These are phyloP conservation scores for Kryphioiulus occultus DNA, from an alignment of 2,888 invertebrate species.

Conservation along the genomic window DNA sequence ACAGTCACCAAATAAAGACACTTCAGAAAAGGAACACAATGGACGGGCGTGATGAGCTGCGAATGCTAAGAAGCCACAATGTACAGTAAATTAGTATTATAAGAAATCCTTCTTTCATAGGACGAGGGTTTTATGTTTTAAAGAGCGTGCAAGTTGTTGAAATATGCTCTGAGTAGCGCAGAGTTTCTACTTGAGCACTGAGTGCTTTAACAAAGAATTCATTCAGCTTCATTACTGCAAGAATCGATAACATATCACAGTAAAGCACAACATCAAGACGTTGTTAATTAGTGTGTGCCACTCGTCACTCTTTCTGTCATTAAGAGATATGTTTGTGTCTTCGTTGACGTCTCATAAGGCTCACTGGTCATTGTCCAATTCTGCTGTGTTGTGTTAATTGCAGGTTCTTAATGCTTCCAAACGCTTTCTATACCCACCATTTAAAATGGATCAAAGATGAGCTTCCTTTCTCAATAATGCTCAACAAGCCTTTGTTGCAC, in stretches of 20 bases:
- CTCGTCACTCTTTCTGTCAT: slow-evolving; percentile 10
- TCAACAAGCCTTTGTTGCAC: background rate
- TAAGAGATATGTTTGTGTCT: background rate
- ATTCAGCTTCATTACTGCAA: slow-evolving; percentile 24
- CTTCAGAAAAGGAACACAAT: background rate
- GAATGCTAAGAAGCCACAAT: background rate
- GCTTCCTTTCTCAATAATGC: background rate
- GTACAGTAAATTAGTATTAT: slow-evolving; percentile 20
- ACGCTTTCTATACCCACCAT: background rate
- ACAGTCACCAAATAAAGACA: background rate
- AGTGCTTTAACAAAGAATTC: slow-evolving; percentile 31
- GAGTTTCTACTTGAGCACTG: slow-evolving; percentile 1
- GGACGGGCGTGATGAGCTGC: background rate
- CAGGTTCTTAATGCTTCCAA: background rate
- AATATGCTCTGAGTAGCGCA: slow-evolving; percentile 28
- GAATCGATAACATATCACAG: slow-evolving; percentile 35
- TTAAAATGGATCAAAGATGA: slow-evolving; percentile 6
- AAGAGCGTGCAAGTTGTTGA: background rate
- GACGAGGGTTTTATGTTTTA: background rate
- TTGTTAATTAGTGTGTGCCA: background rate
- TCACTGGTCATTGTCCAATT: background rate
- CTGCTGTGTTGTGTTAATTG: background rate
- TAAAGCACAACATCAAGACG: background rate
- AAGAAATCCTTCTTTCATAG: slow-evolving; percentile 8
- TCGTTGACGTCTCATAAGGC: background rate